Conservation (phyloP, 2,888 invertebrate genomes). For the Thereva unica region DNA sequence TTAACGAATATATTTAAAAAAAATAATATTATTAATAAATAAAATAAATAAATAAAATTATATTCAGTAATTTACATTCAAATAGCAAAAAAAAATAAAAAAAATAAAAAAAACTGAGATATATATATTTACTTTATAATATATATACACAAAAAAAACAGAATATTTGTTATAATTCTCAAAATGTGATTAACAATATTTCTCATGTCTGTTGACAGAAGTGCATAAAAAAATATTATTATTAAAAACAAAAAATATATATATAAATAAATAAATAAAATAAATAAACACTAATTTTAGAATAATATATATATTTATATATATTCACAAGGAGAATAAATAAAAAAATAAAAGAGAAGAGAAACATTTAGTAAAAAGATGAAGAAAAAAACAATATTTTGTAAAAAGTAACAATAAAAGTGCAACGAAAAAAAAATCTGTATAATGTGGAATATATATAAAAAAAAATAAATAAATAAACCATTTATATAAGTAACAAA, state of each 20-base stretch:
- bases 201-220: conserved; percentile 28
- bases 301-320: too few species aligned
- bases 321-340: too few species aligned
- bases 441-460: conserved; percentile 16
- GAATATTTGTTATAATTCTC: conserved; percentile 21
- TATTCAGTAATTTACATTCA: conserved; percentile 23
- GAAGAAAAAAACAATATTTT: conserved; percentile 25
- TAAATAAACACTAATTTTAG: conserved; percentile 10
- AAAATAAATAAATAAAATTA: conserved; percentile 3
- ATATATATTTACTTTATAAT: conserved; percentile 1
- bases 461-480: conserved; percentile 17
- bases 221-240: conserved; percentile 29
- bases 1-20: too few species aligned
- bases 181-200: conserved; percentile 30
- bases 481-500: conserved; percentile 14
- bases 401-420: conserved; percentile 35
- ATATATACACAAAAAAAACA: too few species aligned
- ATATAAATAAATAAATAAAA: conserved; percentile 26
- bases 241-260: conserved; percentile 15
- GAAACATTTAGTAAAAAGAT: conserved; percentile 13
- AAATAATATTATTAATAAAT: neutral
- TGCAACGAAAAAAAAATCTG: conserved; percentile 17
- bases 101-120: neutral
- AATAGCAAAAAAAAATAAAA: neutral
- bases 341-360: too few species aligned